Conservation (phyloP, 2,113 vertebrate species). For the Miniopterus natalensis region DNA sequence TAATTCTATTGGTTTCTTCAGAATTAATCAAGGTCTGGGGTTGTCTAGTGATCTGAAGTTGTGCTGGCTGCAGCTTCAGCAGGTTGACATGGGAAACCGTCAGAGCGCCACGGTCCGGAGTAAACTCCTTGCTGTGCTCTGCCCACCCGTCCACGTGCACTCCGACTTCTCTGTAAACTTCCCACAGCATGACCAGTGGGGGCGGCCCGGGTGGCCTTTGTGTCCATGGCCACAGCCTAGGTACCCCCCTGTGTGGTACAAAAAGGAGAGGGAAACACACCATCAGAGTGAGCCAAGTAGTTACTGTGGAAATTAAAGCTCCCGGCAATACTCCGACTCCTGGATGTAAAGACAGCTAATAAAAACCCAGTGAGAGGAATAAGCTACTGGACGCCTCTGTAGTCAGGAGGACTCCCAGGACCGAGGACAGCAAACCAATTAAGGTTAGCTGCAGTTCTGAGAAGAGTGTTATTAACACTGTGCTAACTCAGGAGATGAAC, state of each 20-base stretch:
- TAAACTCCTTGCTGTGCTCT: constrained; percentile 83
- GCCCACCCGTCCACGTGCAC: constrained; percentile 80
- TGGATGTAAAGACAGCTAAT: neutral
- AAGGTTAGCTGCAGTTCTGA: neutral
- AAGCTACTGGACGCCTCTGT: fast-evolving
- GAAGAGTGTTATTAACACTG: neutral
- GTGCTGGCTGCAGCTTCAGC: neutral
- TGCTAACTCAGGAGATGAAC: neutral
- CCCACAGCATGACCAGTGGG: constrained; percentile 97
- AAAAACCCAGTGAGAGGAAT: fast-evolving
- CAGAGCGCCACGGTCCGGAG: constrained; percentile 93
- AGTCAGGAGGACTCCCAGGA: neutral
- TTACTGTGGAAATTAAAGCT: neutral
- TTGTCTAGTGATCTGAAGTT: neutral
- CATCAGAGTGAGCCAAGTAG: neutral
- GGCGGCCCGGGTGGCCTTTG: constrained; percentile 94
- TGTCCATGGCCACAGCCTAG: constrained; percentile 96
- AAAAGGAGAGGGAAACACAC: neutral
- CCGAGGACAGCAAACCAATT: no score
- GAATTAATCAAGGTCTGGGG: neutral
- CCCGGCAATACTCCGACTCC: neutral
- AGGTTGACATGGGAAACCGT: constrained; percentile 47
- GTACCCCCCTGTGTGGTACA: constrained; percentile 92
- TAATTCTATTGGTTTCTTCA: constrained; percentile 71
- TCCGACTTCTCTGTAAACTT: constrained; percentile 90